These are phyloP conservation scores for Ylistrum balloti DNA, from an alignment of 1,140 invertebrate species.

Conservation along the genomic window DNA sequence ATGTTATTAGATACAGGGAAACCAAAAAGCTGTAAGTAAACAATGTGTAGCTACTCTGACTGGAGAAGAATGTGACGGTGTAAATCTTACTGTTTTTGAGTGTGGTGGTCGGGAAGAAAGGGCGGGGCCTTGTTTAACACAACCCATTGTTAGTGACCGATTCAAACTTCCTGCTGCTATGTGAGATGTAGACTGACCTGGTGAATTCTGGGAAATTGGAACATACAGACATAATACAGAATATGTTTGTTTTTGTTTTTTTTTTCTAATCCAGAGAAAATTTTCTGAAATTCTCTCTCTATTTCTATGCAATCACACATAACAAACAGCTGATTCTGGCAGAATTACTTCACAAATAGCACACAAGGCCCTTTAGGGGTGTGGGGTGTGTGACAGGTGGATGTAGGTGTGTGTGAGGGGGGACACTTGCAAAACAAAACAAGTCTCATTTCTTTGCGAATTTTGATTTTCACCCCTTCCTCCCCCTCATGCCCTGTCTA, in stretches of 20 bases:
- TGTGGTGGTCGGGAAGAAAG: constrained; percentile 36
- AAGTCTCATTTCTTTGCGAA: no score
- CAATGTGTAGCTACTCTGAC: background rate
- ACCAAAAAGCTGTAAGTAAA: background rate
- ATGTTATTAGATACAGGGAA: background rate
- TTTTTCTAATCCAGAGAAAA: no score
- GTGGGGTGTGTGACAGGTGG: no score
- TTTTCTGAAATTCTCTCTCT: no score
- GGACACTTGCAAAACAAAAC: no score
- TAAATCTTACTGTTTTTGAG: constrained; percentile 8
- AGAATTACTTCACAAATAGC: no score
- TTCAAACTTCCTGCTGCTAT: background rate
- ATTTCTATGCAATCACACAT: no score
- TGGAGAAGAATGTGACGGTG: background rate
- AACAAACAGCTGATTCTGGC: no score
- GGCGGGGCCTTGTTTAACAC: background rate
- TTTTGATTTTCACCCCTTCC: background rate
- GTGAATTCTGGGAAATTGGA: background rate
- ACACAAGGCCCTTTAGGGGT: no score
- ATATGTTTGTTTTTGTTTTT: no score
- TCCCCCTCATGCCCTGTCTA: background rate
- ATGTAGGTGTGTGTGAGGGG: no score
- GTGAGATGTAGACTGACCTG: background rate
- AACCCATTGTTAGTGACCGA: constrained; percentile 17
- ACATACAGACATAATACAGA: background rate